Evolutionary conservation across 2,888 invertebrate genomes (phyloP), one percentile per base, ranked within the genome.

Genomic region (Noctuana brunneofusca): DNA sequence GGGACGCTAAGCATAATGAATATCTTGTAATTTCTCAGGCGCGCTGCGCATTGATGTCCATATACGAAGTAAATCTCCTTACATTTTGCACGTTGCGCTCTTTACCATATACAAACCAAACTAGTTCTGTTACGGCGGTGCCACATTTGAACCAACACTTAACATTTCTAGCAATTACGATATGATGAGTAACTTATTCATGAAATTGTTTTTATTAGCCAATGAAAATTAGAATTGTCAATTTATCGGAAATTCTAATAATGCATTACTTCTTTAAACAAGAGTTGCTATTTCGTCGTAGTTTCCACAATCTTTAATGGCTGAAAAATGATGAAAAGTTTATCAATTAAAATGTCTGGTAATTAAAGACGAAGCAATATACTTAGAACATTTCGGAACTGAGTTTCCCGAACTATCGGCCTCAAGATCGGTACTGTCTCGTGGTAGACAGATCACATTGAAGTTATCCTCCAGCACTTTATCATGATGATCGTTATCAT

Each of bases 1-100:
- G 16, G 49, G 55, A 55, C 62, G 35, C 32, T 62, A 62, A 62
- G 55, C 55, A 56, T 62, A 62, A 62, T 56, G 55, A 56, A 62
- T 62, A 55, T 56, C 62, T 56, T 62, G 62, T 62, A 62, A 62
- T 56, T 55, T 62, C 55, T 62, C 55, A 62, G 60, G 54, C 53
- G 62, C 55, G 49, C 62, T 48, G 60, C 41, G 55, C 62, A 62
- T 62, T 62, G 62, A 62, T 62, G 62, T 62, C 55, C 55, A 41
- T 62, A 62, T 62, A 62, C 30, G 49, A 50, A 32, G 50, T 50
- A 55, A 56, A 63, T 55, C 62, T 62, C 62, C 49, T 62, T 62
- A 62, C 62, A 12, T 50, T 54, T 50, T 41, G 62, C 62, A 55
- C 55, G 62, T 27, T 56, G 55, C 55, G 55, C 62, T 62, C 62